Evolutionary conservation across 2,113 vertebrate species (phyloP).

Genomic region (Dipodomys merriami): DNA sequence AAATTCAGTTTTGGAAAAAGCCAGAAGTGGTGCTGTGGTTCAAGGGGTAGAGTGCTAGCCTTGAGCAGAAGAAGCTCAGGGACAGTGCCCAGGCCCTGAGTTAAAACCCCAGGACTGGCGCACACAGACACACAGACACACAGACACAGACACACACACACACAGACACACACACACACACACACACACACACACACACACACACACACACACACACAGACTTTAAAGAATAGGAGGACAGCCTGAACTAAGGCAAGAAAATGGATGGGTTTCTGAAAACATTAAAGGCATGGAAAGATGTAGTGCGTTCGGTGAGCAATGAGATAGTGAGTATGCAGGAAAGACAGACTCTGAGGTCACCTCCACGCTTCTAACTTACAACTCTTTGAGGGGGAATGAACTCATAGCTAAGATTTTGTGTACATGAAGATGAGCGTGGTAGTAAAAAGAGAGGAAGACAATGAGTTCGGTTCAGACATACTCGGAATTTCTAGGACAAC

Average conservation of each 20-base stretch:
- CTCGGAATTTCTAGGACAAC: constrained; percentile 46
- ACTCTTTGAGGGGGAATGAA: background rate
- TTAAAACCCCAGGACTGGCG: too few species aligned
- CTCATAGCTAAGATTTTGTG: background rate
- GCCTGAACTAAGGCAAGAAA: background rate
- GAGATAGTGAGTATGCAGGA: background rate
- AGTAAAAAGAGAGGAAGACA: background rate
- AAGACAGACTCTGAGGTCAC: background rate
- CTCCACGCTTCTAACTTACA: background rate
- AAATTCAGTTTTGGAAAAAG: too few species aligned
- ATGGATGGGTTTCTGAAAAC: background rate
- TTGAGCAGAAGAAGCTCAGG: too few species aligned
- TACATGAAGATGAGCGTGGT: background rate
- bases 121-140: too few species aligned
- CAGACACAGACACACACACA: too few species aligned
- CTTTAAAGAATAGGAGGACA: background rate
- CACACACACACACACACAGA: too few species aligned
- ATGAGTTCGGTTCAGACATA: background rate
- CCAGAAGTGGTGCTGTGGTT: too few species aligned
- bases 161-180: too few species aligned
- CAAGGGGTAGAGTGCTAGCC: too few species aligned
- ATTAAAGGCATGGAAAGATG: background rate
- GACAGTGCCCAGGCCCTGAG: too few species aligned
- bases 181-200: too few species aligned
- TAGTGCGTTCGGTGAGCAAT: background rate